Percentiles rank a stretch among this genome's conserved stretches.
These are phyloP conservation scores for Drosophila micromelanica DNA, from an alignment of 1,140 invertebrate species.

Conservation along the genomic window DNA sequence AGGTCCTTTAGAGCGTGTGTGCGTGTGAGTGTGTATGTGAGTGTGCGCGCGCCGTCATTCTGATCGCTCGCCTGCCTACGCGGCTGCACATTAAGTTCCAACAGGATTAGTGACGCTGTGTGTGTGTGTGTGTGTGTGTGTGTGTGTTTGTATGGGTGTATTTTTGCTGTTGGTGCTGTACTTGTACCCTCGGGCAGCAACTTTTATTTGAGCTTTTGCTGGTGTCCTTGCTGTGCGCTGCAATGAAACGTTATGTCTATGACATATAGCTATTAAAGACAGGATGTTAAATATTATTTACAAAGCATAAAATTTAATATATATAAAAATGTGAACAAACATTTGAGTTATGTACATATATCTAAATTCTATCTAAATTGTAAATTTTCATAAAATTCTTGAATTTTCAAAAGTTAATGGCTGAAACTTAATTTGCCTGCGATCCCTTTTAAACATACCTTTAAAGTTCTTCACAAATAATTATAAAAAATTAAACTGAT, in stretches of 20 bases:
- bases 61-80: constrained; percentile 37
- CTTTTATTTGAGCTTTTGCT: constrained; percentile 19
- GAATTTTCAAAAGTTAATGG: too few species aligned
- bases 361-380: too few species aligned
- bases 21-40: constrained; percentile 5
- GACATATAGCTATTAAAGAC: neutral
- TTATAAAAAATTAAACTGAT: too few species aligned
- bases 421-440: too few species aligned
- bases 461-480: too few species aligned
- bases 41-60: constrained; percentile 28
- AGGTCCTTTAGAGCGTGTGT: constrained; percentile 42
- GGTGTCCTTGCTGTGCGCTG: constrained; percentile 17
- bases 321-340: too few species aligned
- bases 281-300: neutral
- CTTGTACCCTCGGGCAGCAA: constrained; percentile 13
- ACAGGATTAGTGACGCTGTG: constrained; percentile 63
- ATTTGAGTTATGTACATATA: too few species aligned
- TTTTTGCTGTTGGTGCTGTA: neutral
- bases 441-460: too few species aligned
- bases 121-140: constrained; percentile 24
- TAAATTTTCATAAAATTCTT: too few species aligned
- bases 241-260: neutral
- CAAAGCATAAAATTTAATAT: neutral
- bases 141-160: constrained; percentile 7
- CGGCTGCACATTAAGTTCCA: constrained; percentile 52